Conservation (phyloP, 2,888 invertebrate species). For the Brachycybe producta region DNA sequence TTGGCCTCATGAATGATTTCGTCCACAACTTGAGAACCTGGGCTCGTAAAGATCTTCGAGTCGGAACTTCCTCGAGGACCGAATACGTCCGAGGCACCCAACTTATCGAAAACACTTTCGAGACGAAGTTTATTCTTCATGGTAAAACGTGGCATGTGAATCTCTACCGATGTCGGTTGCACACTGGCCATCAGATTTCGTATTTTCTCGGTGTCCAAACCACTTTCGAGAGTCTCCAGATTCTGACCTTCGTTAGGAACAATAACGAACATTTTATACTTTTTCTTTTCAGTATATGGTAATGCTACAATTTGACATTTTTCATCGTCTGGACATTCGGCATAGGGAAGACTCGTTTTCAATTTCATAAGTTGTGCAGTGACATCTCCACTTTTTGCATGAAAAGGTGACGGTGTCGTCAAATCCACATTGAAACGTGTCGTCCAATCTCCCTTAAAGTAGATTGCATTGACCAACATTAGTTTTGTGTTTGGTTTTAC, state of each 20-base stretch:
- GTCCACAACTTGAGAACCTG: conserved; percentile 3
- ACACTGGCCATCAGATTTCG: not conserved
- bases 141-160: conserved; percentile 10
- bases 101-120: not conserved
- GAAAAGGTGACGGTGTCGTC: too few species aligned
- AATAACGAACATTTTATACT: conserved; percentile 9
- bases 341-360: not conserved
- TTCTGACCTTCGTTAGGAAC: not conserved
- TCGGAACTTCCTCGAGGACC: conserved; percentile 1
- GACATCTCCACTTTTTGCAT: too few species aligned
- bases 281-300: conserved; percentile 5
- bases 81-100: conserved; percentile 8
- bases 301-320: conserved; percentile 5
- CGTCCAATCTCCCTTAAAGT: conserved; percentile 6
- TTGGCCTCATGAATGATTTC: conserved; percentile 11
- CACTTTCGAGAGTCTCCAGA: not conserved
- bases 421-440: not conserved
- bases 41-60: conserved; percentile 2
- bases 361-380: conserved; percentile 1
- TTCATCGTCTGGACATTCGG: not conserved
- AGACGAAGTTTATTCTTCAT: conserved; percentile 2
- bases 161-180: not conserved
- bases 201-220: not conserved
- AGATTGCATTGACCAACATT: conserved; percentile 9
- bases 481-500: conserved; percentile 6